These are phyloP conservation scores for Microctonus hyperodae DNA, from an alignment of 2,888 invertebrate species.

Conservation along the genomic window DNA sequence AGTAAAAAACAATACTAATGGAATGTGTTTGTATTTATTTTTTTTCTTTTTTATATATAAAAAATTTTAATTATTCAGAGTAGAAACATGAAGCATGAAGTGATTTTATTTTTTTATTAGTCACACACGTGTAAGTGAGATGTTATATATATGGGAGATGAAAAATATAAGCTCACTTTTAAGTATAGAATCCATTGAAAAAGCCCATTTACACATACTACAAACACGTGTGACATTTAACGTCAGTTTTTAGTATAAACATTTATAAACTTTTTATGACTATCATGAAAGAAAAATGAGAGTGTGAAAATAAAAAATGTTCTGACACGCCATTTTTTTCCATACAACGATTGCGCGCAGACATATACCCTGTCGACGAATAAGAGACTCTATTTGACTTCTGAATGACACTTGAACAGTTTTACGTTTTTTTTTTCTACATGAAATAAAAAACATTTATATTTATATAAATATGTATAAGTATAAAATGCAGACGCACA, in stretches of 20 bases:
- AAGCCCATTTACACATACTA: constrained; percentile 27
- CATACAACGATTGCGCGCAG: background rate
- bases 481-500: constrained; percentile 7
- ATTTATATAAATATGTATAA: background rate
- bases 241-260: constrained; percentile 26
- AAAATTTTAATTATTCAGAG: constrained; percentile 17
- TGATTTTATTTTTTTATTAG: background rate
- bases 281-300: constrained; percentile 29
- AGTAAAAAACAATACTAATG: constrained; percentile 9
- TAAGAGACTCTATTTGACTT: constrained; percentile 11
- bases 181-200: constrained; percentile 8
- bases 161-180: constrained; percentile 32
- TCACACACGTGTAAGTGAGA: constrained; percentile 12
- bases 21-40: constrained; percentile 18
- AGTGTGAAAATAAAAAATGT: background rate
- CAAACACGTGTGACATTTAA: constrained; percentile 22
- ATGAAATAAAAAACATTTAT: background rate
- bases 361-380: constrained; percentile 9
- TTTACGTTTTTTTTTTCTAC: background rate
- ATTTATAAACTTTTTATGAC: constrained; percentile 27
- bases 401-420: constrained; percentile 11
- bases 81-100: constrained; percentile 17
- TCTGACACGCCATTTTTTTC: constrained; percentile 16
- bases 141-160: background rate
- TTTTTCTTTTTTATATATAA: background rate